phyloP scores from a whole-genome alignment of 2,888 invertebrate genomes.

The Ecliptopera silaceata region DNA sequence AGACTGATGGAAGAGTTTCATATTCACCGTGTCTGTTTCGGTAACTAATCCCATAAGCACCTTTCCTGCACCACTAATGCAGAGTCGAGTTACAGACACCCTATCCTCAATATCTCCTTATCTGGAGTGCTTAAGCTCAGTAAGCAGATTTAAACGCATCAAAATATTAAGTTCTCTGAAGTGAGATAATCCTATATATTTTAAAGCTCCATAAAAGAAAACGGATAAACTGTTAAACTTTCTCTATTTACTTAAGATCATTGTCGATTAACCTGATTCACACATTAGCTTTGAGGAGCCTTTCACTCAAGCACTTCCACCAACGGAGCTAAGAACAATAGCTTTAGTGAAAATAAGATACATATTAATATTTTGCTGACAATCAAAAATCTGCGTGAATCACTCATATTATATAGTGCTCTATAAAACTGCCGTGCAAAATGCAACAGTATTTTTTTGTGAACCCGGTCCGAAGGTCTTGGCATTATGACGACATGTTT shows the following conservation, averaged over 20 bases:
- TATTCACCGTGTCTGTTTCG: slow-evolving; percentile 33
- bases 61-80: slow-evolving; percentile 41
- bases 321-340: slow-evolving; percentile 18
- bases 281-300: slow-evolving; percentile 32
- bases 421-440: slow-evolving; percentile 14
- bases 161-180: slow-evolving; percentile 45
- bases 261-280: slow-evolving; percentile 46
- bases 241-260: slow-evolving; percentile 36
- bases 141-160: slow-evolving; percentile 41
- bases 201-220: slow-evolving; percentile 29
- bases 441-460: slow-evolving; percentile 28
- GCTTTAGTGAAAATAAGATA: slow-evolving; percentile 7
- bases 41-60: slow-evolving; percentile 45
- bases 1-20: slow-evolving; percentile 22
- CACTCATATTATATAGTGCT: slow-evolving; percentile 12
- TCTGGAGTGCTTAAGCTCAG: slow-evolving; percentile 45
- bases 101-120: slow-evolving; percentile 52
- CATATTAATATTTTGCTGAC: not conserved
- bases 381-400: slow-evolving; percentile 11
- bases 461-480: slow-evolving; percentile 26
- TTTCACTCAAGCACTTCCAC: slow-evolving; percentile 26
- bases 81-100: slow-evolving; percentile 54
- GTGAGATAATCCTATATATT: slow-evolving; percentile 40
- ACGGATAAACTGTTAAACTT: slow-evolving; percentile 34
- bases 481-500: slow-evolving; percentile 30